Evolutionary conservation across 2,797 vertebrate species (phyloP).

Genomic region (Delichon dasypus): DNA sequence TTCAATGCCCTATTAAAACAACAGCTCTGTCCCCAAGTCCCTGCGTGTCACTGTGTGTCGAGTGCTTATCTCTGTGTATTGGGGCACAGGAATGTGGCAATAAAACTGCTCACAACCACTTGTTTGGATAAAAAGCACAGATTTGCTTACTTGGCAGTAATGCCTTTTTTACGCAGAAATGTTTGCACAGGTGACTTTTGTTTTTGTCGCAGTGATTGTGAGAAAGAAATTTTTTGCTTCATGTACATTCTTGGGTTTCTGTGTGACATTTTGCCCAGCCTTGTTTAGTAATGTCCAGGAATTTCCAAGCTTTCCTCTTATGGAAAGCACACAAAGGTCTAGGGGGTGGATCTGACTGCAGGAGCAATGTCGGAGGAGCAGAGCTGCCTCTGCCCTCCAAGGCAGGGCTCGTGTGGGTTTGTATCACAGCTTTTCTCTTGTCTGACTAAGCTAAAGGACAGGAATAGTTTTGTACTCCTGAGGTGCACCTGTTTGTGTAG

Average conservation of each 20-base stretch:
- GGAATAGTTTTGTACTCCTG: constrained; percentile 37
- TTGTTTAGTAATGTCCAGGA: background rate
- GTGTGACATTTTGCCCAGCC: background rate
- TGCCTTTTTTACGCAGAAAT: background rate
- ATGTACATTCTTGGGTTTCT: background rate
- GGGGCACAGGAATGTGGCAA: constrained; percentile 36
- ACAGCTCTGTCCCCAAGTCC: constrained; percentile 34
- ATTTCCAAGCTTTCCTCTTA: background rate
- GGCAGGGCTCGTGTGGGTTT: background rate
- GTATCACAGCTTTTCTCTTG: constrained; percentile 7
- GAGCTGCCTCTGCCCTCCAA: background rate
- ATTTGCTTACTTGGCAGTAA: constrained; percentile 45
- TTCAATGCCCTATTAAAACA: constrained; percentile 41
- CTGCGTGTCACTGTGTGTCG: background rate
- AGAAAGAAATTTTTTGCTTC: background rate
- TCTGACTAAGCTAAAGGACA: constrained; percentile 49
- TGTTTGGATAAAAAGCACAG: constrained; percentile 38
- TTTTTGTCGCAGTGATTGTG: background rate
- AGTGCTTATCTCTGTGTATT: constrained; percentile 37
- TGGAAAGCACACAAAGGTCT: background rate
- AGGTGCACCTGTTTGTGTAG: constrained; percentile 56
- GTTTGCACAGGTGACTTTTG: constrained; percentile 42
- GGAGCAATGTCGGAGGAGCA: background rate
- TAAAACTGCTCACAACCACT: constrained; percentile 43
- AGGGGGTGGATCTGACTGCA: background rate